Percentiles rank a stretch among this genome's conserved stretches.
Evolutionary conservation across 2,113 vertebrate species (phyloP).

Genomic region (Pipa parva): DNA sequence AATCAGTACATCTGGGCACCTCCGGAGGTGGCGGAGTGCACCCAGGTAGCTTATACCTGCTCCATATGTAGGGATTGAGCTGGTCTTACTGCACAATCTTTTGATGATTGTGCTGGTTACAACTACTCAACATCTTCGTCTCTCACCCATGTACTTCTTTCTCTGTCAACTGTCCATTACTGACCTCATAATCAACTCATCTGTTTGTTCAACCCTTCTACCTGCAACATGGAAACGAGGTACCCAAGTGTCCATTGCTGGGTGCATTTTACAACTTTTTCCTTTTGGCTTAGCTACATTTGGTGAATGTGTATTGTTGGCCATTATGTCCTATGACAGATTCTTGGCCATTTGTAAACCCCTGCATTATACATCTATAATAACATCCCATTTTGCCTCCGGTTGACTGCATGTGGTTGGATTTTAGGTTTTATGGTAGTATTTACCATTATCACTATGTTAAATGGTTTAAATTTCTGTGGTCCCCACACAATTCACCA

Average conservation of each 20-base stretch:
- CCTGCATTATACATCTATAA: slow-evolving; percentile 27
- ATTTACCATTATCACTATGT: not conserved
- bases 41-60: too few relatives aligned
- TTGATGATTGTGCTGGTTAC: too few relatives aligned
- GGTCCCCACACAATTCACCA: not conserved
- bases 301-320: slow-evolving; percentile 31
- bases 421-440: not conserved
- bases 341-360: slow-evolving; percentile 44
- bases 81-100: too few relatives aligned
- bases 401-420: slow-evolving; percentile 29
- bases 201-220: too few relatives aligned
- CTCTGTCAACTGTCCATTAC: too few relatives aligned
- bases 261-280: slow-evolving; percentile 6
- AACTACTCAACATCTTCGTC: too few relatives aligned
- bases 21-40: too few relatives aligned
- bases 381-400: slow-evolving; percentile 12
- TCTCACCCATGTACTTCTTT: too few relatives aligned
- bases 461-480: not conserved
- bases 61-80: too few relatives aligned
- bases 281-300: not conserved
- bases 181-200: too few relatives aligned
- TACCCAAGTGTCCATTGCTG: not conserved
- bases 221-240: too few relatives aligned
- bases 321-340: slow-evolving; percentile 44
- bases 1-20: too few relatives aligned